A percentile compares a stretch with the other conserved stretches of the same genome.
Evolutionary conservation across 2,888 invertebrate genomes (phyloP).

Genomic region (Pogonocherus hispidulus): DNA sequence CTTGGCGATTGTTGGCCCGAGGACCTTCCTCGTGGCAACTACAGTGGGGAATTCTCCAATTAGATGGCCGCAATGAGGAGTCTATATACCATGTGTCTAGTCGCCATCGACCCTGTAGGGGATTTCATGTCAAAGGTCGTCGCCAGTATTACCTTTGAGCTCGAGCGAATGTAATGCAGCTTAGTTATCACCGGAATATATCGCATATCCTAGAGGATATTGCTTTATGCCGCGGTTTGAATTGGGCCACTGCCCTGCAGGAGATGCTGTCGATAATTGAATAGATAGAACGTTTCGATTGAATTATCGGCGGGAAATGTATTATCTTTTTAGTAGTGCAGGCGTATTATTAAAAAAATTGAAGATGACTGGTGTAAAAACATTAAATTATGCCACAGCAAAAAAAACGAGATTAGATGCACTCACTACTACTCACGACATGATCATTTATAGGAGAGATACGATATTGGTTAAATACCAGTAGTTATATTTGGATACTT

Average conservation of each 20-base stretch:
- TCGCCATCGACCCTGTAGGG: conserved; percentile 23
- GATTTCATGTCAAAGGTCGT: conserved; percentile 45
- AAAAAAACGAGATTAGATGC: no score
- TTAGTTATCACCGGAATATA: conserved; percentile 36
- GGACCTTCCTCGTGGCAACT: conserved; percentile 7
- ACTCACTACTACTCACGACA: no score
- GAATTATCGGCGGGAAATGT: no score
- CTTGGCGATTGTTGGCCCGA: conserved; percentile 24
- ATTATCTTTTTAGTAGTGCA: no score
- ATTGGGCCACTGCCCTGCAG: neutral
- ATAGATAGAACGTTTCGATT: no score
- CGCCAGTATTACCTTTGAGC: conserved; percentile 39
- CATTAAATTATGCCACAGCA: no score
- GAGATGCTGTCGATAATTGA: neutral
- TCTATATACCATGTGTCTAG: conserved; percentile 4
- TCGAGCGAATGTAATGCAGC: conserved; percentile 39
- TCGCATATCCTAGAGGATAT: conserved; percentile 22
- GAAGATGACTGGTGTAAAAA: no score
- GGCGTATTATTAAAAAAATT: no score
- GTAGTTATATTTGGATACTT: no score
- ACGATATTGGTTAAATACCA: no score
- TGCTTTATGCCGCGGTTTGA: neutral
- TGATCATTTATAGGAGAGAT: no score
- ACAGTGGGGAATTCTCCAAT: conserved; percentile 35
- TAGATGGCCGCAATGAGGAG: conserved; percentile 38